Evolutionary conservation across 1,140 invertebrate species (phyloP), one percentile per base, ranked within the genome.

Genomic region (Eumeta japonica): DNA sequence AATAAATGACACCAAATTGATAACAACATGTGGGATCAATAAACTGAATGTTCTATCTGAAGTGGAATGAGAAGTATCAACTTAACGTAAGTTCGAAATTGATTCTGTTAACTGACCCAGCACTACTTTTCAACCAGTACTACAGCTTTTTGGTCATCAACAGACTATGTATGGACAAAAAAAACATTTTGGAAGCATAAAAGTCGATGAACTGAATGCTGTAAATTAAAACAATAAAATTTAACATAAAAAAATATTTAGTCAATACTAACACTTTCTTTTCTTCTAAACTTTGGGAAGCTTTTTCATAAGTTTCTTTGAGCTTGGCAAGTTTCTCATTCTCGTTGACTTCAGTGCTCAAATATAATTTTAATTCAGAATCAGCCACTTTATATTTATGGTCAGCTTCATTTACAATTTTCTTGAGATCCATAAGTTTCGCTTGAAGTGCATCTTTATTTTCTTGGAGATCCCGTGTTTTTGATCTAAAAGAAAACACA

Each of bases 291-390:
- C 67, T 77, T 2, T 35, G 48, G 2, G 35, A n/a, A n/a, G 64
- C 63, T 9, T 55, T 64, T 10, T 58, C 55, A 12, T 58, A 65
- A 0, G 50, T 37, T 7, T 64, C 52, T 18, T 50, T 58, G 11
- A 90, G 58, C 3, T 82, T 75, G 41, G 86, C 78, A 4, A 92
- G 75, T 54, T 90, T 93, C 4, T 79, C 77, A 36, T 81, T 81
- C 59, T 94, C 91, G 1, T 78, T 84, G 27, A 83, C 76, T 58
- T 94, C 89, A 18, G 80, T 85, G 30, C 86, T 89, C 16, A 85
- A 75, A 39, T 88, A 90, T 13, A 95, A 78, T 56, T 94, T 86
- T 3, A 95, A 63, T 58, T 94, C 86, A 0, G 86, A 88, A 54
- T 94, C 83, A 0, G 87, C 84, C 11, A 96, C 66, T 47, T 88